Evolutionary conservation across 2,797 vertebrate species (phyloP), one percentile per base, ranked within the genome.

Genomic region (Tachyglossus aculeatus): DNA sequence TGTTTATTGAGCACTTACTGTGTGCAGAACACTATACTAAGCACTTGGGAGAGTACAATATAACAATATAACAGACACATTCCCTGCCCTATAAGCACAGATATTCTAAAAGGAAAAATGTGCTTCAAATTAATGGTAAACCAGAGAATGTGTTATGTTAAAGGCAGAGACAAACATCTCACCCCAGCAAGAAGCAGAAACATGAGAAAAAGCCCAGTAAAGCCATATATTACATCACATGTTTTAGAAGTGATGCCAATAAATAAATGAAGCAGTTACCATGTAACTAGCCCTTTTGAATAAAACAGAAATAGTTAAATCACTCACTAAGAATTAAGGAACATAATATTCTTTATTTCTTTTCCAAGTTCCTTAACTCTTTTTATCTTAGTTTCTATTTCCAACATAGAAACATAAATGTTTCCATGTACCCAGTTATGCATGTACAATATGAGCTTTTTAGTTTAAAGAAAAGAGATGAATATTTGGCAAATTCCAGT

Each of bases 1-100:
- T 81, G 73, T 83, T 82, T 85, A 75, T 71, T 75, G 24, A 69
- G 81, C 41, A 43, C 64, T 65, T 58, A 65, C 81, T 68, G n/a
- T n/a, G n/a, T n/a, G n/a, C n/a, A n/a, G n/a, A n/a, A n/a, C n/a
- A n/a, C n/a, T n/a, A n/a, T n/a, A n/a, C n/a, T n/a, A n/a, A n/a
- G n/a, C n/a, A n/a, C n/a, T n/a, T n/a, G n/a, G n/a, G n/a, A n/a
- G n/a, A n/a, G n/a, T n/a, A n/a, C n/a, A n/a, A n/a, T n/a, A n/a
- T n/a, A n/a, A n/a, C n/a, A n/a, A n/a, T n/a, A n/a, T n/a, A n/a
- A n/a, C n/a, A n/a, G n/a, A n/a, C n/a, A n/a, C n/a, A n/a, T n/a
- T n/a, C n/a, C n/a, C n/a, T n/a, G n/a, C n/a, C n/a, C n/a, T n/a
- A 83, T 75, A 70, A 75, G 56, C 71, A 67, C 59, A 82, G 61